phyloP scores from a whole-genome alignment of 1,140 invertebrate species.

The Bombus cullumanus region DNA sequence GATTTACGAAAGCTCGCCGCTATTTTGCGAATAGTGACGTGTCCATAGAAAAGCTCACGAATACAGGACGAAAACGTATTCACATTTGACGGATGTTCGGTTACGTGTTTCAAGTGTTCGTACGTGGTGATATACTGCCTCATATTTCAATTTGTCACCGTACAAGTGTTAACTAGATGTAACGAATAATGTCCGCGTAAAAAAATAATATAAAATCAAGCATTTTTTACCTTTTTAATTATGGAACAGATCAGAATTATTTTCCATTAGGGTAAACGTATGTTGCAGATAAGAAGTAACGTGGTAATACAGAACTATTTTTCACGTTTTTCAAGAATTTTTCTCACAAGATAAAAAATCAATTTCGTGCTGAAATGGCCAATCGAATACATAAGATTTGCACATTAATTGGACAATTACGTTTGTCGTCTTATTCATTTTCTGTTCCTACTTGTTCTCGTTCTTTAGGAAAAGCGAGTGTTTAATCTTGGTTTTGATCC shows the following conservation, averaged over 20 bases:
- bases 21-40: background rate
- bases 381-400: no score
- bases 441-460: slow-evolving; percentile 1
- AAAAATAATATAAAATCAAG: background rate
- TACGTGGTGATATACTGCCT: background rate
- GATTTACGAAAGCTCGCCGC: background rate
- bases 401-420: no score
- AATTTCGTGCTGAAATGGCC: no score
- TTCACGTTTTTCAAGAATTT: no score
- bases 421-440: background rate
- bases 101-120: background rate
- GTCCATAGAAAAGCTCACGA: background rate
- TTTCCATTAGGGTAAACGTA: background rate
- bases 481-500: background rate
- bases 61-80: background rate
- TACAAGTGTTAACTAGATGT: background rate
- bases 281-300: background rate
- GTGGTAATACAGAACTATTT: no score
- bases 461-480: background rate
- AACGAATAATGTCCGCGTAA: background rate
- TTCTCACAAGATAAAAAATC: no score
- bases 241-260: background rate
- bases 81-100: background rate
- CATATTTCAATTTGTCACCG: background rate
- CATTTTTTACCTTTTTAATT: background rate